Evolutionary conservation across 1,140 invertebrate species (phyloP), one percentile per base, ranked within the genome.

Genomic region (Scaptomyza pallida): DNA sequence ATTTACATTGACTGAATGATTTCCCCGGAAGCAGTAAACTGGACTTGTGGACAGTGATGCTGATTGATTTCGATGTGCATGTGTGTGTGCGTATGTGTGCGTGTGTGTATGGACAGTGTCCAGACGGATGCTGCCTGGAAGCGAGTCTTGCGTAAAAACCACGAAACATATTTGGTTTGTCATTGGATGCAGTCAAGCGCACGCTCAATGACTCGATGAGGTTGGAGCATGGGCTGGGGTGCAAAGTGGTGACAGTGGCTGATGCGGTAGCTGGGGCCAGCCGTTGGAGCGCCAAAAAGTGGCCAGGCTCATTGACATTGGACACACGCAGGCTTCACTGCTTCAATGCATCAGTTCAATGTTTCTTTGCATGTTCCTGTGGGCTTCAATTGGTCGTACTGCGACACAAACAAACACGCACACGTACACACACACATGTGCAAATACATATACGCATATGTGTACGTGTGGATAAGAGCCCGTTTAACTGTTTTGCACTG

Each of bases 141-240:
- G 21, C 63, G 75, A 77, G 57, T 80, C 68, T 85, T 75, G 72
- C 70, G 78, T 75, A 86, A 89, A 89, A 89, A 79, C 86, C 86
- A 89, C 86, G 68, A 85, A 89, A 86, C 86, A 89, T 89, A 86
- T 89, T 89, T 89, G 86, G 69, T 81, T 89, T 89, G 86, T 89
- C 86, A 89, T 89, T 89, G 81, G 81, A 67, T 61, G 82, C 78
- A 88, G 56, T 81, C 71, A 78, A 75, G 74, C 82, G 75, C 45
- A 71, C 57, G 37, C 41, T 59, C 59, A 57, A 43, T 56, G 67
- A 48, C 2, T 12, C 37, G 30, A 15, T 35, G n/a, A 3, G 26
- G 21, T 19, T 41, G 40, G 40, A 9, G 12, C 19, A 15, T 12
- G 10, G 16, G 40, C 12, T 15, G 12, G 12, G n/a, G 17, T 17